Conservation (phyloP, 2,888 invertebrate genomes). For the Acleris cristana region DNA sequence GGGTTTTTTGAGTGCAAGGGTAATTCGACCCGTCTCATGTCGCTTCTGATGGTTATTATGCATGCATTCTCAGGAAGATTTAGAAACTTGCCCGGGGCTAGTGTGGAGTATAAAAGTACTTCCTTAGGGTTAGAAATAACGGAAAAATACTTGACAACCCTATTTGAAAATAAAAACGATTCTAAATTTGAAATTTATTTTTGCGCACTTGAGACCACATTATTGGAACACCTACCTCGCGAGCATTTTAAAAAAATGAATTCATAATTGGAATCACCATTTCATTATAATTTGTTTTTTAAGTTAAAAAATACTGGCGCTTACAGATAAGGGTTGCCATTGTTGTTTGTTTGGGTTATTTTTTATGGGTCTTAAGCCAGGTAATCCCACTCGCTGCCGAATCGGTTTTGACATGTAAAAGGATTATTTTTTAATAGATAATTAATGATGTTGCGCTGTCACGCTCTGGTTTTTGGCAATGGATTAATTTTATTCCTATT, state of each 20-base stretch:
- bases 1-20: conserved; percentile 67
- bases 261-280: conserved; percentile 4
- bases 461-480: conserved; percentile 49
- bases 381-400: conserved; percentile 72
- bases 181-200: neutral
- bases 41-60: conserved; percentile 77
- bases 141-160: conserved; percentile 41
- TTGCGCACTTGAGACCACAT: neutral
- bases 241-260: conserved; percentile 9
- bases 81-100: conserved; percentile 69
- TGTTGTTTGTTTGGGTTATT: conserved; percentile 74
- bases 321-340: conserved; percentile 63
- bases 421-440: conserved; percentile 82
- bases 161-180: conserved; percentile 5
- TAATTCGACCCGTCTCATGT: conserved; percentile 71
- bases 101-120: conserved; percentile 58
- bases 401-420: conserved; percentile 79
- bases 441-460: conserved; percentile 73
- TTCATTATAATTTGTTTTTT: conserved; percentile 4
- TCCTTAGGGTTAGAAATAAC: conserved; percentile 63
- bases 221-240: neutral
- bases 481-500: conserved; percentile 33
- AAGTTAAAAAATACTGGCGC: conserved; percentile 11
- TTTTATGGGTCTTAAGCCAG: conserved; percentile 76
- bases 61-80: conserved; percentile 82